These are phyloP conservation scores for Psylliodes chrysocephalus DNA, from an alignment of 2,888 invertebrate genomes.

Conservation along the genomic window DNA sequence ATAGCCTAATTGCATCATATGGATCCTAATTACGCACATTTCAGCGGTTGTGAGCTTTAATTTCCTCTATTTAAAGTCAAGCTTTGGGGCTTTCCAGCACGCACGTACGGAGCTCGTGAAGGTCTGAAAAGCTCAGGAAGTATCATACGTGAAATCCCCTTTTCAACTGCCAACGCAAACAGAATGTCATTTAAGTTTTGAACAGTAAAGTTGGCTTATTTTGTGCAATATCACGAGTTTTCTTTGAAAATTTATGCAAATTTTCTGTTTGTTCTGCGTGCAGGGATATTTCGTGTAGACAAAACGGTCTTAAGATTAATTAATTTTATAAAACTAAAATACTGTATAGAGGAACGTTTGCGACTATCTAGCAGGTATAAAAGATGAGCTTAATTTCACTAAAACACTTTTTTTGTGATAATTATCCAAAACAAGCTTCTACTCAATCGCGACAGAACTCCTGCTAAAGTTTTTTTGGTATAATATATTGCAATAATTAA, in stretches of 20 bases:
- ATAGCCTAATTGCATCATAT: conserved; percentile 22
- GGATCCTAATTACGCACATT: conserved; percentile 38
- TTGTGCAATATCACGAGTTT: conserved; percentile 13
- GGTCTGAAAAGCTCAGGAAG: conserved; percentile 25
- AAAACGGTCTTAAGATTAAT: background rate
- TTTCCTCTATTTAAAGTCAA: conserved; percentile 34
- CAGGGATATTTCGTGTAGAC: background rate
- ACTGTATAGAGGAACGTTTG: too few relatives aligned
- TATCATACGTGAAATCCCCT: conserved; percentile 33
- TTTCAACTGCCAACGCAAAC: conserved; percentile 26
- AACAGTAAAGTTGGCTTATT: conserved; percentile 17
- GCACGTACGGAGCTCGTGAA: conserved; percentile 23
- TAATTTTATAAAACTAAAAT: background rate
- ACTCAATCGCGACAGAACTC: too few relatives aligned
- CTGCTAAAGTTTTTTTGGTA: too few relatives aligned
- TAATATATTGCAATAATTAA: too few relatives aligned
- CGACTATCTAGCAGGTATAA: too few relatives aligned
- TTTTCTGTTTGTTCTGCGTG: conserved; percentile 9
- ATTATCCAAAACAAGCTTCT: too few relatives aligned
- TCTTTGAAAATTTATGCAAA: conserved; percentile 13
- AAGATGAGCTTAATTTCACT: too few relatives aligned
- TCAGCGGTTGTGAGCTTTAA: conserved; percentile 28
- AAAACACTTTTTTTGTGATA: too few relatives aligned
- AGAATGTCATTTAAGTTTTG: conserved; percentile 31
- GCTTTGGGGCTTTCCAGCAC: conserved; percentile 2